Base-by-base conservation (phyloP, 1,140 invertebrate genomes). In the Pristionchus pacificus region DNA sequence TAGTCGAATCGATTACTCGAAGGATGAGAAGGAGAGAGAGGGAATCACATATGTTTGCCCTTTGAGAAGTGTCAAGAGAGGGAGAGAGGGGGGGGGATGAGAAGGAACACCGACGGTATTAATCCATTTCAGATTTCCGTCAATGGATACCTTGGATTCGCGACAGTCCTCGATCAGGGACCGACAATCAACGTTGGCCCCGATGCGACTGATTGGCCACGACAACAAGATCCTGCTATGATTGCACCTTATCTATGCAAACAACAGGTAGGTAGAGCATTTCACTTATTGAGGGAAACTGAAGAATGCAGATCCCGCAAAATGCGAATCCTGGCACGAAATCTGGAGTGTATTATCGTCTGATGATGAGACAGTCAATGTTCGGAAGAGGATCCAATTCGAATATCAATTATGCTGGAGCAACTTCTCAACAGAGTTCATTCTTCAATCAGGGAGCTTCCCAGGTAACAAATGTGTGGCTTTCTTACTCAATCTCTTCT, bases 121-220 rank as follows among this genome's bases (percentile, higher is more conserved):
- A n/a, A n/a, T n/a, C n/a, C 15, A 29, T 73, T 81, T 65, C 67
- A 81, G 80, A 68, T 83, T 28, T 83, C 81, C n/a, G 80, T 83
- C 19, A 83, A 83, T 65, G 81, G 81, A 29, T 83, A 82, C 64
- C 79, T 83, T 75, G 76, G 80, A n/a, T 83, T 83, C 66, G 82
- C 81, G 1, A 83, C 81, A 38, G 81, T 83, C 25, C 60, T 83
- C 2, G 81, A 83, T 66, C 81, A 83, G 65, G 81, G 81, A 15
- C 81, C 81, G 19, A 83, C 81, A 29, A 81, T 83, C 49, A 83
- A 83, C 68, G 79, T 84, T 19, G 81, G 81, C 13, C 81, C 81
- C n/a, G 81, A 83, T 28, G 63, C 67, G 6, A 83, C 81, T 24
- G 81, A 84, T 72, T 83, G 81, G 81, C 81, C 81, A 19, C 65